Evolutionary conservation across 2,888 invertebrate species (phyloP), one percentile per base, ranked within the genome.

Genomic region (Rhamnusium bicolor): DNA sequence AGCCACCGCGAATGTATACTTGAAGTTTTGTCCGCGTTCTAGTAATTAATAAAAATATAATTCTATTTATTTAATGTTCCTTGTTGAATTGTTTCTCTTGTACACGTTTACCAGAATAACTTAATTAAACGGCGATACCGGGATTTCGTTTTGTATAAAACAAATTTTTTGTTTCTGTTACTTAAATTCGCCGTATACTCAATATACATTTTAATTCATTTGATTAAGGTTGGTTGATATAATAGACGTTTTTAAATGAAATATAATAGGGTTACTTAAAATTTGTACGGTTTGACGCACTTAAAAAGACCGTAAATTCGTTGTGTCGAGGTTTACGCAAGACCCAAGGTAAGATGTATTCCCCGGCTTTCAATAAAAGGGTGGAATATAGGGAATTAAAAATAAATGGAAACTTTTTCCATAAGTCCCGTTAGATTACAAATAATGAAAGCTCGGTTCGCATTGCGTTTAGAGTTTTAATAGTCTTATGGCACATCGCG

Each of bases 341-440:
- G 79, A 80, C 77, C 78, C 83, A 81, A 83, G 82, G 83, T 84
- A 84, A 84, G 84, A 81, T 77, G 82, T 82, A 81, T 79, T 83
- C 80, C 81, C 82, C 78, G 84, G 81, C 85, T 86, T 87, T 87
- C 87, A 87, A 87, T 88, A 87, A 87, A 87, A 86, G 86, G 86
- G 86, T 87, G 86, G 87, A 87, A 87, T 87, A 86, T 86, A 86
- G 85, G 87, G 87, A 87, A 88, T 88, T 88, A 88, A 88, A 88
- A 88, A 88, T 88, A 88, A 88, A 88, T 88, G 88, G 87, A 88
- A 88, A 88, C 87, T 88, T 88, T 88, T 88, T 88, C 87, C 87
- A 85, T 88, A 88, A 88, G 87, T 86, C 87, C 87, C 80, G 86
- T 83, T 87, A 87, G 88, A 88, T 88, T 87, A 88, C 87, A 87